Evolutionary conservation across 2,113 vertebrate species (phyloP).

Genomic region (Motacilla alba): DNA sequence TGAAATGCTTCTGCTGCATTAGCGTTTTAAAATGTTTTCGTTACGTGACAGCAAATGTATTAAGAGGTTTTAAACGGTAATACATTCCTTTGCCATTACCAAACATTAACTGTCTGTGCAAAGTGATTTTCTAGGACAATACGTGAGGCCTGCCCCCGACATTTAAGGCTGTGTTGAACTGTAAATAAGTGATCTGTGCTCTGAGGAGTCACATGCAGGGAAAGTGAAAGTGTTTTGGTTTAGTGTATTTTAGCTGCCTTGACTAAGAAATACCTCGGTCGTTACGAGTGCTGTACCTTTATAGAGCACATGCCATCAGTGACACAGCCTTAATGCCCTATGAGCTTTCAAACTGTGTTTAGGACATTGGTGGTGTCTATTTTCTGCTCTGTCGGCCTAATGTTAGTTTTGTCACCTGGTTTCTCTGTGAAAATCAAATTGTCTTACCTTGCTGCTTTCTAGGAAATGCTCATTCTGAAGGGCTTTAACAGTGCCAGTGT

Average conservation of each 20-base stretch:
- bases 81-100: background rate
- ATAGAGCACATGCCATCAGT: background rate
- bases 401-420: background rate
- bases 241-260: background rate
- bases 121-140: background rate
- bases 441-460: conserved; percentile 56
- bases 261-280: background rate
- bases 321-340: background rate
- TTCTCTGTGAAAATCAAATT: background rate
- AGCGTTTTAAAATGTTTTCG: background rate
- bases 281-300: background rate
- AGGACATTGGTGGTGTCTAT: background rate
- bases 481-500: background rate
- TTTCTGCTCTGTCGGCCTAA: background rate
- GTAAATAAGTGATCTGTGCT: background rate
- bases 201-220: background rate
- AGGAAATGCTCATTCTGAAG: conserved; percentile 52
- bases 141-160: background rate
- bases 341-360: background rate
- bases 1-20: background rate
- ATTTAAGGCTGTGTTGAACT: background rate
- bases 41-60: background rate
- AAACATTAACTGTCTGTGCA: background rate
- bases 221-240: conserved; percentile 21
- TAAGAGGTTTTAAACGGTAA: background rate